Base-by-base conservation (phyloP, 2,888 invertebrate genomes). In the Acronicta aceris region DNA sequence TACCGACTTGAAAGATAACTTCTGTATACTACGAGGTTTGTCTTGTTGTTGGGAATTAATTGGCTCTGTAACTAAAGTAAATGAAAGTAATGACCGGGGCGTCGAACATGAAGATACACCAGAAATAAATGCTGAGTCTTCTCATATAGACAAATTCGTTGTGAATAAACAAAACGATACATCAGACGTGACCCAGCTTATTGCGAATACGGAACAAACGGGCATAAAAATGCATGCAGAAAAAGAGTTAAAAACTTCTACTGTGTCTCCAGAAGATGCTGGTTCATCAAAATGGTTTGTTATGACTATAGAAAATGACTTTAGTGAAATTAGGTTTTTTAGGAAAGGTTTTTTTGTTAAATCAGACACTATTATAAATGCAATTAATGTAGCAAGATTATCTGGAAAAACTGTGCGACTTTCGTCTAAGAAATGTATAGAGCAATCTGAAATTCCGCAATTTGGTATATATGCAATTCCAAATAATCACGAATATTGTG, bases 241-340 rank as follows among this genome's bases (percentile, higher is more conserved):
- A 10, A 42, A 43, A 30, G 30, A 45, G 4, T 10, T 21, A 0
- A 25, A 45, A 42, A 45, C n/a, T 46, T 50, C 45, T 49, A 13
- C 27, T 21, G 40, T 33, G n/a, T 33, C 17, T 60, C 47, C 52
- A 16, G 54, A 79, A 63, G 71, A 72, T 48, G 52, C 59, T 38
- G 85, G 85, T 33, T 80, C 79, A 15, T 94, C 92, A 30, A 93
- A 92, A 84, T 96, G 96, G 96, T 95, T 95, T 74, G 87, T 95
- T 62, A 91, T 96, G 86, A 94, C 87, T 45, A 71, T 96, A 42
- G 95, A 95, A 85, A 89, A 95, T 59, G 95, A 95, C 81, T 95
- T 96, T 80, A 85, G 82, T 16, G 95, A 95, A 79, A 88, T 96
- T 49, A 87, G 92, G 54, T 95, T 96, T 77, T 87, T 85, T 59